A percentile compares a stretch with the other conserved stretches of the same genome.
Conservation (phyloP, 2,888 invertebrate species). For the Petrophora chlorosata region DNA sequence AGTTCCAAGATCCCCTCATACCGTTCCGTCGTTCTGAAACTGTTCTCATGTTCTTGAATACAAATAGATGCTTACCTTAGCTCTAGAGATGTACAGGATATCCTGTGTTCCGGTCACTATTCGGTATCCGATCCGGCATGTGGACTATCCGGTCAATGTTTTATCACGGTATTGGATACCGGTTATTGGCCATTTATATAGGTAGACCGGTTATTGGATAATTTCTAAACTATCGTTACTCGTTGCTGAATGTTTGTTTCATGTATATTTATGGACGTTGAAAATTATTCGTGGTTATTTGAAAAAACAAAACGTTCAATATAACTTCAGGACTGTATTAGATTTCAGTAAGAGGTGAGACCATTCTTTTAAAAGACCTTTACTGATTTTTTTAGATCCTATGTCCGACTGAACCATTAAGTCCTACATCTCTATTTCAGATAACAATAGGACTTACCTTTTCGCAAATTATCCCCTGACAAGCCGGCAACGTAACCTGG, state of each 20-base stretch:
- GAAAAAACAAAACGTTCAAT: no score
- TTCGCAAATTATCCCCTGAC: conserved; percentile 74
- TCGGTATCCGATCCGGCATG: conserved; percentile 2
- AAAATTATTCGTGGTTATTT: no score
- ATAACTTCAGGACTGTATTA: no score
- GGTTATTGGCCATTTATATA: not conserved
- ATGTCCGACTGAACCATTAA: not conserved
- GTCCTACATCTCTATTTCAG: conserved; percentile 3
- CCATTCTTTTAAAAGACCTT: no score
- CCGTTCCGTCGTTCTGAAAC: conserved; percentile 20
- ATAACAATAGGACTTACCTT: conserved; percentile 61
- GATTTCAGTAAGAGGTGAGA: no score
- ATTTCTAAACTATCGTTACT: no score
- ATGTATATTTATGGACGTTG: no score
- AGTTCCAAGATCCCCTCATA: conserved; percentile 34
- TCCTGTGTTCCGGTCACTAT: conserved; percentile 19
- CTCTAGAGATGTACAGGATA: conserved; percentile 9
- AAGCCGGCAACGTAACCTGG: conserved; percentile 72
- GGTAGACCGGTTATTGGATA: no score
- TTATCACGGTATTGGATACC: not conserved
- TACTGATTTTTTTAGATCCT: no score
- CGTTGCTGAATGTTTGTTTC: no score
- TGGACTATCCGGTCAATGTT: conserved; percentile 3
- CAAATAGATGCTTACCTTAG: conserved; percentile 61
- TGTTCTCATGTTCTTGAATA: conserved; percentile 61